phyloP scores from a whole-genome alignment of 2,888 invertebrate genomes.

The Protonemura montana region DNA sequence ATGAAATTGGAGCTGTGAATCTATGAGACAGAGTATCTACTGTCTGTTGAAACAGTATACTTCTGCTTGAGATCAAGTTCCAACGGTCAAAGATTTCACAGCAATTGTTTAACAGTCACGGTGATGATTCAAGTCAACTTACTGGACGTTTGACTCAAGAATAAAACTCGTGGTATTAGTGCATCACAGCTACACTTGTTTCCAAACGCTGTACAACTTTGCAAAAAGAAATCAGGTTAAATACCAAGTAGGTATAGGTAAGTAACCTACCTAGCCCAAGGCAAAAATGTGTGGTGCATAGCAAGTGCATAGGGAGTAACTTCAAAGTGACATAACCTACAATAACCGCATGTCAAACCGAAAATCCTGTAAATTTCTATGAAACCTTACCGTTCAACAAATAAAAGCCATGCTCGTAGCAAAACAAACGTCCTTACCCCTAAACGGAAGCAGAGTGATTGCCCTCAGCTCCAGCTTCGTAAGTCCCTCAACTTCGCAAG shows the following conservation, averaged over 20 bases:
- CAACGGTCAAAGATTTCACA: neutral
- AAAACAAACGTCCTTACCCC: neutral
- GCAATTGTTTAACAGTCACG: neutral
- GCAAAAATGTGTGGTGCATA: neutral
- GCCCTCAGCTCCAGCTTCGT: neutral
- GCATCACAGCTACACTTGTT: neutral
- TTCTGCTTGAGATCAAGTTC: neutral
- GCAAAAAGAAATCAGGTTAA: neutral
- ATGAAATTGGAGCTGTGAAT: neutral
- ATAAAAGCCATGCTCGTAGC: neutral
- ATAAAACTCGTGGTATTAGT: neutral
- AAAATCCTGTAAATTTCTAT: neutral
- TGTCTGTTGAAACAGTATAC: neutral
- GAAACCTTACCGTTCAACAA: neutral
- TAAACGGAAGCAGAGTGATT: neutral
- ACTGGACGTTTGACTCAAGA: neutral
- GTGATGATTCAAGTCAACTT: neutral
- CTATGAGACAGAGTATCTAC: neutral
- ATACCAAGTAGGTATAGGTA: too few relatives aligned
- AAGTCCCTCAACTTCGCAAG: neutral
- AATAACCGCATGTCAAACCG: neutral
- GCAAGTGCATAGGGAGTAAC: neutral
- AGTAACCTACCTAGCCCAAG: too few relatives aligned
- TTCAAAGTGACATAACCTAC: slow-evolving; percentile 1
- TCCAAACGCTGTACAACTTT: neutral